Evolutionary conservation across 1,140 invertebrate genomes (phyloP).

Genomic region (Coptotermes formosanus): DNA sequence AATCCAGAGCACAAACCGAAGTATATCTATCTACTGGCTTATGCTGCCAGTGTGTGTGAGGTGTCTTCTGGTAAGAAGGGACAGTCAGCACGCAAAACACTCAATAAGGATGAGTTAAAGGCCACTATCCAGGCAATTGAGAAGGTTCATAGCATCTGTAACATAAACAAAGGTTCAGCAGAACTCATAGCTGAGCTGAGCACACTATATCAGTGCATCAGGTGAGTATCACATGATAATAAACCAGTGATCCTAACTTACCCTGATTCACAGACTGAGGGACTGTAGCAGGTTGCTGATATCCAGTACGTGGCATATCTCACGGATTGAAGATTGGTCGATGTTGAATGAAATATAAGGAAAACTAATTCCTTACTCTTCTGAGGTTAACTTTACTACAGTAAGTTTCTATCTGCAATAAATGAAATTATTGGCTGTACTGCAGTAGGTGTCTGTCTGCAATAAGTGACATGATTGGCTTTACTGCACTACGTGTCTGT

Average conservation of each 20-base stretch:
- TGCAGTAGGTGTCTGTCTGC: too few species aligned
- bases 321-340: too few species aligned
- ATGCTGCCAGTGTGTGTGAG: constrained; percentile 92
- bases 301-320: too few species aligned
- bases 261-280: not conserved
- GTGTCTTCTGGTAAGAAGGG: constrained; percentile 69
- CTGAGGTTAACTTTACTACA: too few species aligned
- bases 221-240: constrained; percentile 51
- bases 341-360: too few species aligned
- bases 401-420: too few species aligned
- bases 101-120: constrained; percentile 87
- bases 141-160: constrained; percentile 89
- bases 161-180: constrained; percentile 85
- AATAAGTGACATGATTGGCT: too few species aligned
- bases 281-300: too few species aligned
- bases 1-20: constrained; percentile 97
- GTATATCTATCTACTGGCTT: constrained; percentile 93
- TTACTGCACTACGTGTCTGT: too few species aligned
- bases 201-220: constrained; percentile 87
- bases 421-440: too few species aligned
- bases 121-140: constrained; percentile 88
- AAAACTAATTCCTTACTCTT: too few species aligned
- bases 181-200: constrained; percentile 90
- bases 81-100: constrained; percentile 52
- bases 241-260: too few species aligned